These are phyloP conservation scores for Drosophila flavopinicola DNA, from an alignment of 2,888 invertebrate species.

Conservation along the genomic window DNA sequence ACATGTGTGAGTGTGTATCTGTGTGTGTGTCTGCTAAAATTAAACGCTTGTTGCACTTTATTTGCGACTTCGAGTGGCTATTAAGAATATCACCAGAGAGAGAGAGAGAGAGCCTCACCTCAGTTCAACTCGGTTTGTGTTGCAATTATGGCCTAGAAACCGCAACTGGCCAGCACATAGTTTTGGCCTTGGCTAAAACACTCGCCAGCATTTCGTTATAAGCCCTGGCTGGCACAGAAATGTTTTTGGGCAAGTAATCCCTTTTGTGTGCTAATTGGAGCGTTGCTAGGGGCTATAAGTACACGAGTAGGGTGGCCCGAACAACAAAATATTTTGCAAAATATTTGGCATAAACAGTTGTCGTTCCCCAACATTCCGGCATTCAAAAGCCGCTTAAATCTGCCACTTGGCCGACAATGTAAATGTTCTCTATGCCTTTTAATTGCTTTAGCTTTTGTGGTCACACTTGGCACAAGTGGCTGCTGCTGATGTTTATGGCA, in stretches of 20 bases:
- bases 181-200: slow-evolving; percentile 38
- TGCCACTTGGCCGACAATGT: slow-evolving; percentile 59
- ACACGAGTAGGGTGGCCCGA: slow-evolving; percentile 27
- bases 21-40: slow-evolving; percentile 39
- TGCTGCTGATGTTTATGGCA: background rate
- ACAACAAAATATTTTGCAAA: slow-evolving; percentile 52
- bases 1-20: slow-evolving; percentile 15
- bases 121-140: slow-evolving; percentile 8
- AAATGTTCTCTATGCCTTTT: slow-evolving; percentile 52
- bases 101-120: no score
- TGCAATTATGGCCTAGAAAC: slow-evolving; percentile 60
- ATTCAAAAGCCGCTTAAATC: slow-evolving; percentile 62
- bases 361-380: slow-evolving; percentile 17
- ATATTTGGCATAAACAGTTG: slow-evolving; percentile 63
- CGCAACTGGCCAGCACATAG: slow-evolving; percentile 31
- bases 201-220: slow-evolving; percentile 25
- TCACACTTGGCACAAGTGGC: slow-evolving; percentile 13
- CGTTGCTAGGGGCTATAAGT: slow-evolving; percentile 62
- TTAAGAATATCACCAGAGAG: slow-evolving; percentile 13
- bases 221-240: no score
- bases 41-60: slow-evolving; percentile 66
- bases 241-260: slow-evolving; percentile 65
- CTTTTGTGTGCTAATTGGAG: slow-evolving; percentile 77
- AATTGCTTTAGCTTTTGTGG: slow-evolving; percentile 48
- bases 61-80: slow-evolving; percentile 42